Base-by-base conservation (phyloP, 35 echinoderm and acorn worm genomes). In the Apostichopus parvimensis region DNA sequence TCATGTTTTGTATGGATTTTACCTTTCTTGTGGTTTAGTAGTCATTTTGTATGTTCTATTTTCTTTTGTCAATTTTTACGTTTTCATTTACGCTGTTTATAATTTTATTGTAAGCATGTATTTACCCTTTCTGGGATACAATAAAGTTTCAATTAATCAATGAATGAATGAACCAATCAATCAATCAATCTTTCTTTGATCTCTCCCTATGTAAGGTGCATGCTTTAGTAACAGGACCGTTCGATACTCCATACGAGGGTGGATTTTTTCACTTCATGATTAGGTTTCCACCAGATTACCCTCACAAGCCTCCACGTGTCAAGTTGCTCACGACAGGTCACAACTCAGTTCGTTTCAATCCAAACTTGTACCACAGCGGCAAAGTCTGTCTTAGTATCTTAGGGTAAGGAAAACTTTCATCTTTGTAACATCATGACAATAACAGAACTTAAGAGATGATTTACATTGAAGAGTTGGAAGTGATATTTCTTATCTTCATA, bases 381-480 rank as follows among this genome's bases (percentile, higher is more conserved):
- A 98, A 98, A 92, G 94, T 98, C 65, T 98, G 96, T 68, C 81
- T 98, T 13, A 98, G 96, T 85, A 98, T 95, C 78, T 79, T 98
- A 25, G 96, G 96, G 96, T 98, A 95, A 95, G 94, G 87, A 80
- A 25, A 34, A 58, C n/a, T 68, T 45, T 45, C 34, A 45, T 45
- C 34, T 45, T 45, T 45, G 34, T 45, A 45, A 45, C 2, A 45
- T 45, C 34, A 45, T 45, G 2, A 45, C 1, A 45, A 12, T 72
- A 12, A 72, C 12, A 72, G 12, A 14, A 14, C 6, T 72, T 72
- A 72, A 72, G n/a, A 6, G 3, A 14, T 72, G n/a, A 20, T 12
- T 12, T 20, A 72, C 12, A 72, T 24, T 77, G 18, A 12, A 9
- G 17, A 77, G 14, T 77, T 20, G 14, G 14, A 1, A 77, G 18